Base-by-base conservation (phyloP, 2,113 vertebrate genomes). In the Dromaius novaehollandiae region DNA sequence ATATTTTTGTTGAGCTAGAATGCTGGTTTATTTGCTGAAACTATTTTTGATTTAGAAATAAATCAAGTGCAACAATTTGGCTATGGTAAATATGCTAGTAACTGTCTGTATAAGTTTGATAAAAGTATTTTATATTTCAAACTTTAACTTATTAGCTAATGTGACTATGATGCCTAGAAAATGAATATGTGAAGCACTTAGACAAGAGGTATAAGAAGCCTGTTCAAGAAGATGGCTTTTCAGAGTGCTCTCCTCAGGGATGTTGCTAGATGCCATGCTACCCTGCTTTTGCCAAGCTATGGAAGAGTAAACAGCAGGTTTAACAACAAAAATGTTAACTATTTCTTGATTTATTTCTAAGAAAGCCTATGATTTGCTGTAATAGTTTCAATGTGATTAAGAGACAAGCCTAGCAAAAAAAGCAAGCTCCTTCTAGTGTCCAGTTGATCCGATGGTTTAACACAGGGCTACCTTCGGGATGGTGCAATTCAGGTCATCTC, bases 1-100 rank as follows among this genome's bases (percentile, higher is more conserved):
- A 55, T 5, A 0, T 25, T 86, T 66, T 89, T 82, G 17, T 82
- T 88, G 25, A 83, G 36, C 34, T 83, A 18, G 8, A 93, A 91
- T 66, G 53, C 15, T 95, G 79, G 80, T 94, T 30, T 58, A 70
- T 85, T 86, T 88, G 71, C 63, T 83, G 63, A 83, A 95, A 66
- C 34, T 61, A 25, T 90, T 90, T 93, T 93, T 92, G 82, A 93
- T 21, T 87, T 76, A 69, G 63, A 91, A 95, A 94, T 88, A 94
- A 94, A 88, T 90, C 71, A 96, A 95, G 60, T 74, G 79, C 80
- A 95, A 91, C 30, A 83, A 77, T 88, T 95, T 93, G 55, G 75
- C 53, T 12, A n/a, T 17, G 20, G 75, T 80, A 94, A 96, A 88
- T 91, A 96, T 89, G 82, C 48, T 96, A 96, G 93, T 95, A 96